phyloP scores from a whole-genome alignment of 2,797 vertebrate genomes.

The Nyctibius grandis region DNA sequence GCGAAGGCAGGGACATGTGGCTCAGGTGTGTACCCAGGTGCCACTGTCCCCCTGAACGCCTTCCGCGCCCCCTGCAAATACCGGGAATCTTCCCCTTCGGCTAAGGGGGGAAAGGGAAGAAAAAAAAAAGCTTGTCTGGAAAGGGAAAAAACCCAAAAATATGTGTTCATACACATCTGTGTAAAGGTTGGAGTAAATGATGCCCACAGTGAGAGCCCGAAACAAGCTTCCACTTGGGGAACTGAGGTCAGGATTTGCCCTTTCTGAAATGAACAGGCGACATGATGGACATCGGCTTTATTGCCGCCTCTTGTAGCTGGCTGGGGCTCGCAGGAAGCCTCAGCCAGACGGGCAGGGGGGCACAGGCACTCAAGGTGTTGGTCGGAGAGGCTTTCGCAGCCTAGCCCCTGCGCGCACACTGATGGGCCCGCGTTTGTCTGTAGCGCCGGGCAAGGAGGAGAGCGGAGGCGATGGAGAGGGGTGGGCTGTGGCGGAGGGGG shows the following conservation, averaged over 20 bases:
- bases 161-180: background rate
- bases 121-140: background rate
- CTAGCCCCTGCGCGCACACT: background rate
- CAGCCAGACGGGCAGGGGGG: background rate
- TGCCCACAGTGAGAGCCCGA: background rate
- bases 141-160: too few relatives aligned
- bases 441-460: background rate
- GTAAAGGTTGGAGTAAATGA: background rate
- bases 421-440: background rate
- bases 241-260: background rate
- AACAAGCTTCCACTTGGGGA: background rate
- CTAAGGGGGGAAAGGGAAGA: background rate
- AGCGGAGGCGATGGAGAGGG: background rate
- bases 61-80: background rate
- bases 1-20: background rate
- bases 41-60: background rate
- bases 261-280: background rate
- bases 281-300: conserved; percentile 29
- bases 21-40: background rate
- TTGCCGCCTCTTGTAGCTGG: background rate
- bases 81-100: background rate
- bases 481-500: background rate
- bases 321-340: background rate
- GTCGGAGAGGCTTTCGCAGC: background rate
- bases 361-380: background rate